phyloP scores from a whole-genome alignment of 1,140 invertebrate species.

The Pseudobourletiella spinata region DNA sequence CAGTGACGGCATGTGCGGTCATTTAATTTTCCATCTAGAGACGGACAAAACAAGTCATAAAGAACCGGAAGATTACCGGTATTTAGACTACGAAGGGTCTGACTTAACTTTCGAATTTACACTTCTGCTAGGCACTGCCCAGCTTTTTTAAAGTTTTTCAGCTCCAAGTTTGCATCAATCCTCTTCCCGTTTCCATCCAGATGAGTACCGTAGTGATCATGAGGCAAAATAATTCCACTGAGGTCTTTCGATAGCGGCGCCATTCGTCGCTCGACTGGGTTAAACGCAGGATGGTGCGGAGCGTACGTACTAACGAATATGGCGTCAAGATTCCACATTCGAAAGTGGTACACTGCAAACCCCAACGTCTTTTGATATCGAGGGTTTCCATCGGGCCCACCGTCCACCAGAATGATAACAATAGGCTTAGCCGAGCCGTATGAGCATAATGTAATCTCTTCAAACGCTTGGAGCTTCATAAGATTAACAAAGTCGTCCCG shows the following conservation, averaged over 20 bases:
- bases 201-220: constrained; percentile 42
- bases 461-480: constrained; percentile 34
- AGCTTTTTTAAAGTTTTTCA: constrained; percentile 39
- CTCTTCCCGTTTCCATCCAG: constrained; percentile 35
- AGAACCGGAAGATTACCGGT: background rate
- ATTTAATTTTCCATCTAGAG: no score
- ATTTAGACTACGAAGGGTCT: background rate
- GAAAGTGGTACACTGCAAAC: constrained; percentile 23
- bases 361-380: constrained; percentile 19
- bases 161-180: constrained; percentile 32
- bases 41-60: background rate
- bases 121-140: constrained; percentile 38
- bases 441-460: constrained; percentile 34
- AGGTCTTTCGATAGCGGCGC: constrained; percentile 41
- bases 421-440: constrained; percentile 40
- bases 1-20: no score
- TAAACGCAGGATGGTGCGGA: constrained; percentile 41
- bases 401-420: constrained; percentile 40
- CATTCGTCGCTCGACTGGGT: constrained; percentile 40
- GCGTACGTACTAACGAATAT: constrained; percentile 43
- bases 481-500: constrained; percentile 39
- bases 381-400: constrained; percentile 44
- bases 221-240: constrained; percentile 40
- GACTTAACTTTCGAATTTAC: no score
- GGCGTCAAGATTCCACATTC: constrained; percentile 40